Conservation (phyloP, 2,797 vertebrate species). For the Carduelis carduelis region DNA sequence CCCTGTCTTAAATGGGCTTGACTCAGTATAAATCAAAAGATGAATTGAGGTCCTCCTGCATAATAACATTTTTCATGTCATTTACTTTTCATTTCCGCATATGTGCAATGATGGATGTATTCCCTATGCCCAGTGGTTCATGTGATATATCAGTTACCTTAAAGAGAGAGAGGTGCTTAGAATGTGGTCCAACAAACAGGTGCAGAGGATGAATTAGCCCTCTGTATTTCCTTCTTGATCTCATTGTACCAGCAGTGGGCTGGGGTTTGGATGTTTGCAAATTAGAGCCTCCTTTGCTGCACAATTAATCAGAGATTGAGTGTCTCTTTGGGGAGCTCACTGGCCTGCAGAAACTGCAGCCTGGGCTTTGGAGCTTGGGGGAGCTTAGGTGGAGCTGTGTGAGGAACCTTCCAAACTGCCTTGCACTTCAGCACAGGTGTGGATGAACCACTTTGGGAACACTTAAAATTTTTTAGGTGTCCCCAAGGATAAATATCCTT, state of each 20-base stretch:
- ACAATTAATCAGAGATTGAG: not conserved
- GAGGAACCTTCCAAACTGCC: not conserved
- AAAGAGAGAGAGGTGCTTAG: not conserved
- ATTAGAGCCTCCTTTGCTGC: not conserved
- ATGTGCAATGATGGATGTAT: not conserved
- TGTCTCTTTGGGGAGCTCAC: not conserved
- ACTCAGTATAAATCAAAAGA: constrained; percentile 17
- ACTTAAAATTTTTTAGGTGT: not conserved
- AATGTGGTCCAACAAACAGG: not conserved
- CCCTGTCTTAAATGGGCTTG: not conserved
- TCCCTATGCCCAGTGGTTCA: not conserved
- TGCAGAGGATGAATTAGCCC: not conserved
- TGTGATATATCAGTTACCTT: not conserved
- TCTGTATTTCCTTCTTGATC: not conserved
- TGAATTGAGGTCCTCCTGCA: not conserved
- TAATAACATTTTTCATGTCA: constrained; percentile 1
- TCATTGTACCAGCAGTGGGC: not conserved
- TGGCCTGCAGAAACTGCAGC: not conserved
- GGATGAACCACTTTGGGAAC: constrained; percentile 10
- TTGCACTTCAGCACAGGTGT: constrained; percentile 8
- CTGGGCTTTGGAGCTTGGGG: not conserved
- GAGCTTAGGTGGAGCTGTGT: not conserved
- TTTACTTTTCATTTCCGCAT: not conserved
- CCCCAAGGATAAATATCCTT: constrained; percentile 36
- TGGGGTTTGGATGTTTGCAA: not conserved